These are phyloP conservation scores for Podotricha telesiphe DNA, from an alignment of 2,888 invertebrate species.

Conservation along the genomic window DNA sequence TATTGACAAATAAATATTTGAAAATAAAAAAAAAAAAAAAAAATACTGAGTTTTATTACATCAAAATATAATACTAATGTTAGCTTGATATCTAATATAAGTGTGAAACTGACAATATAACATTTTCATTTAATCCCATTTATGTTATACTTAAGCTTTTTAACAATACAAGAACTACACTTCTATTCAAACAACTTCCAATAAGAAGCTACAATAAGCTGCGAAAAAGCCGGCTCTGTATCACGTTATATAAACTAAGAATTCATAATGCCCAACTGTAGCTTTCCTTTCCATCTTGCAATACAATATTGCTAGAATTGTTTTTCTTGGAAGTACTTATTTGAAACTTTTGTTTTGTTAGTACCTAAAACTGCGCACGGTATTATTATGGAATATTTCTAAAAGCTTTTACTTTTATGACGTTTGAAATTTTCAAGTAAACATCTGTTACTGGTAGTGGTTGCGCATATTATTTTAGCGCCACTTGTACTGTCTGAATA, in stretches of 20 bases:
- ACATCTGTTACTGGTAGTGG: background rate
- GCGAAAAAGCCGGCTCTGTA: constrained; percentile 9
- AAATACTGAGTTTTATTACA: too few relatives aligned
- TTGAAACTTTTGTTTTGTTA: constrained; percentile 11
- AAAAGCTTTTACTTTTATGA: constrained; percentile 23
- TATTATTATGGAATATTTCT: constrained; percentile 15
- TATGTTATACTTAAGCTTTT: background rate
- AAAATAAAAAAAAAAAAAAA: too few relatives aligned
- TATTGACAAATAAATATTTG: background rate
- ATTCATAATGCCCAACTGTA: constrained; percentile 6
- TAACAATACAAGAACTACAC: background rate
- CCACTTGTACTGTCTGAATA: background rate
- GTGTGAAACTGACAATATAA: too few relatives aligned
- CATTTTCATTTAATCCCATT: too few relatives aligned
- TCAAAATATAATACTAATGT: too few relatives aligned
- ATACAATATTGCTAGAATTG: constrained; percentile 5
- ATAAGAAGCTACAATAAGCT: background rate
- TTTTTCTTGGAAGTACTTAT: constrained; percentile 19
- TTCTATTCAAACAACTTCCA: background rate
- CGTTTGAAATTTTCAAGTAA: constrained; percentile 5
- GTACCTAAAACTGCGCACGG: background rate
- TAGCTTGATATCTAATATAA: too few relatives aligned
- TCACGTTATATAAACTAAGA: constrained; percentile 5
- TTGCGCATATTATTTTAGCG: constrained; percentile 1
- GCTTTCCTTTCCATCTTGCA: constrained; percentile 8